Base-by-base conservation (phyloP, 2,113 vertebrate species). In the Brachyhypopomus occidentalis region DNA sequence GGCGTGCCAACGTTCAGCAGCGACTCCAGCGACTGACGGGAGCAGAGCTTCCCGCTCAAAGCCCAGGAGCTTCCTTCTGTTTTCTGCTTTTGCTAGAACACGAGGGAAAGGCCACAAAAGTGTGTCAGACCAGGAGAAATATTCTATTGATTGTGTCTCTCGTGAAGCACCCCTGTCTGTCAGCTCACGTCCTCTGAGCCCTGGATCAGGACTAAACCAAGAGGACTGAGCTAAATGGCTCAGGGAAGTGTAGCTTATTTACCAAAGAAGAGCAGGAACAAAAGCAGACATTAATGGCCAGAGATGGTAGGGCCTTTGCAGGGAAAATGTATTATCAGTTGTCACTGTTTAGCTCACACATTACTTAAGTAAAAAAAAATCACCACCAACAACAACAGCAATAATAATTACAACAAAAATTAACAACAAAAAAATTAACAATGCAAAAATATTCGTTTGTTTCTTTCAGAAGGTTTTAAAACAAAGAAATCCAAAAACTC, bases 131-230 rank as follows among this genome's bases (percentile, higher is more conserved):
- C 27, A 2, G 79, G 63, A 81, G 78, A 79, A 83, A 79, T 82
- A 78, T 87, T 66, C 55, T 83, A 89, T 88, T 30, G 86, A 92
- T 92, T 72, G 8, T 5, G 20, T 41, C 9, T 72, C 20, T 83
- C 77, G 60, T 73, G 76, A 62, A 72, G 23, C 72, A 77, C 5
- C 75, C 23, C 16, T 22, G 27, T 74, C 62, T 62, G 25, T 56
- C 27, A 22, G 23, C 36, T 59, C 23, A 30, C 64, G 58, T 76
- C 66, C 67, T 60, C 72, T 20, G 69, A 79, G 63, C 73, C 55
- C 55, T 3, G 27, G 38, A 80, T 71, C 85, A 63, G 71, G 75
- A 83, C 72, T 72, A 63, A 30, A 80, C 48, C 48, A 52, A 83
- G 83, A 73, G 82, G 59, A 73, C 52, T 17, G 14, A 72, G 60